phyloP scores from a whole-genome alignment of 2,113 vertebrate genomes.

The Lepisosteus oculatus region DNA sequence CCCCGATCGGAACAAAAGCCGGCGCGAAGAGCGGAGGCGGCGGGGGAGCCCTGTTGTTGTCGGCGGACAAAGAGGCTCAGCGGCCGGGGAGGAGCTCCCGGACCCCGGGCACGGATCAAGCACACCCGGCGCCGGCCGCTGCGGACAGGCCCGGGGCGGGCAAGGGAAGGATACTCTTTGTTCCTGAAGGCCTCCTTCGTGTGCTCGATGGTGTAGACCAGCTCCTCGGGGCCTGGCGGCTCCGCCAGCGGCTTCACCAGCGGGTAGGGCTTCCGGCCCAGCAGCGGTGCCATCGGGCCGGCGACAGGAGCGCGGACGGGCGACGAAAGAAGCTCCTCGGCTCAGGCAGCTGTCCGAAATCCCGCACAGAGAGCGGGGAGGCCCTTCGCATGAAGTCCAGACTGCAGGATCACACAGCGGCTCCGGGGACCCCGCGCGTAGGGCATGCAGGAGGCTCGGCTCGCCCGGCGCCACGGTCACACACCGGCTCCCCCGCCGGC shows the following conservation, averaged over 20 bases:
- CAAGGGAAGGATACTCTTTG: constrained; percentile 86
- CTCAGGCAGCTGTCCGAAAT: background rate
- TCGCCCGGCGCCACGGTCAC: constrained; percentile 59
- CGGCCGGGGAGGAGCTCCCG: too few relatives aligned
- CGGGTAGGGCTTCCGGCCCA: constrained; percentile 93
- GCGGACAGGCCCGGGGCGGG: too few relatives aligned
- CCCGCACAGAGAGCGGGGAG: background rate
- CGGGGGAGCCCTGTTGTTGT: too few relatives aligned
- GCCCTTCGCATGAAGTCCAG: constrained; percentile 44
- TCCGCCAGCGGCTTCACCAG: constrained; percentile 81
- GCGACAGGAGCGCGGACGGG: constrained; percentile 32
- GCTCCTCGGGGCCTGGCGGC: constrained; percentile 74
- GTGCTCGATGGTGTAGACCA: constrained; percentile 85
- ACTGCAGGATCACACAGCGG: constrained; percentile 25
- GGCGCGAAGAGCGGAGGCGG: too few relatives aligned
- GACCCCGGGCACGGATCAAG: too few relatives aligned
- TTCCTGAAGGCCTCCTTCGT: constrained; percentile 93
- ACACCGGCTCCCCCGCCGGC: constrained; percentile 38
- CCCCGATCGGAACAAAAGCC: too few relatives aligned
- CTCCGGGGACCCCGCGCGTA: constrained; percentile 43
- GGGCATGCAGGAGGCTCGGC: constrained; percentile 42
- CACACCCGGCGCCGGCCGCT: too few relatives aligned
- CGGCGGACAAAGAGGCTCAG: too few relatives aligned
- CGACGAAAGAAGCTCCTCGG: constrained; percentile 9
- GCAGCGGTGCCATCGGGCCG: constrained; percentile 82